Evolutionary conservation across 2,888 invertebrate genomes (phyloP).

Genomic region (Phalera bucephala): DNA sequence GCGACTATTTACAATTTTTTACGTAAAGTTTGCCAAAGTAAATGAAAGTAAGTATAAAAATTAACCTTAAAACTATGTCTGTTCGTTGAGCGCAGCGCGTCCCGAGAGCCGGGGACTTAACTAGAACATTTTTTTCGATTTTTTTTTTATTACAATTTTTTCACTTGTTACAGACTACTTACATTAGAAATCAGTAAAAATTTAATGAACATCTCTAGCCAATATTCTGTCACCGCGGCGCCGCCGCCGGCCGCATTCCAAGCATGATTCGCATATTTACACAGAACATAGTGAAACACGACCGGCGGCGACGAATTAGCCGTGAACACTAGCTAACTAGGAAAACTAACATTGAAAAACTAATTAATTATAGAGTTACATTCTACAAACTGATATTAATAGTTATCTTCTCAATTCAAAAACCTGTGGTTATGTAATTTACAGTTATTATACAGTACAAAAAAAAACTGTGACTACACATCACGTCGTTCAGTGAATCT

Average conservation of each 20-base stretch:
- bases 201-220: slow-evolving; percentile 49
- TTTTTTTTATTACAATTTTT: slow-evolving; percentile 44
- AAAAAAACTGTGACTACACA: slow-evolving; percentile 32
- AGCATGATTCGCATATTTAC: slow-evolving; percentile 36
- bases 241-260: slow-evolving; percentile 30
- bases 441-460: slow-evolving; percentile 44
- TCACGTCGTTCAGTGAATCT: not conserved
- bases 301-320: slow-evolving; percentile 38
- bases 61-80: slow-evolving; percentile 38
- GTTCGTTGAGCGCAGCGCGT: slow-evolving; percentile 30
- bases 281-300: slow-evolving; percentile 28
- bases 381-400: slow-evolving; percentile 35
- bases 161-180: slow-evolving; percentile 65
- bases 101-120: slow-evolving; percentile 40
- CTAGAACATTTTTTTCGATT: slow-evolving; percentile 45
- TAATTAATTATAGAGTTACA: slow-evolving; percentile 56
- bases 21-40: slow-evolving; percentile 38
- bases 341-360: slow-evolving; percentile 69
- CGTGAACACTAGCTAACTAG: slow-evolving; percentile 62
- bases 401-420: slow-evolving; percentile 28
- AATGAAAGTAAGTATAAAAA: slow-evolving; percentile 24
- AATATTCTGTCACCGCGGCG: slow-evolving; percentile 35
- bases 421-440: slow-evolving; percentile 37
- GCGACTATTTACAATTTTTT: slow-evolving; percentile 60
- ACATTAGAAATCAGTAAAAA: slow-evolving; percentile 56